Percentiles rank a stretch among this genome's conserved stretches.
Conservation (phyloP, 2,113 vertebrate genomes). For the Talpa occidentalis region DNA sequence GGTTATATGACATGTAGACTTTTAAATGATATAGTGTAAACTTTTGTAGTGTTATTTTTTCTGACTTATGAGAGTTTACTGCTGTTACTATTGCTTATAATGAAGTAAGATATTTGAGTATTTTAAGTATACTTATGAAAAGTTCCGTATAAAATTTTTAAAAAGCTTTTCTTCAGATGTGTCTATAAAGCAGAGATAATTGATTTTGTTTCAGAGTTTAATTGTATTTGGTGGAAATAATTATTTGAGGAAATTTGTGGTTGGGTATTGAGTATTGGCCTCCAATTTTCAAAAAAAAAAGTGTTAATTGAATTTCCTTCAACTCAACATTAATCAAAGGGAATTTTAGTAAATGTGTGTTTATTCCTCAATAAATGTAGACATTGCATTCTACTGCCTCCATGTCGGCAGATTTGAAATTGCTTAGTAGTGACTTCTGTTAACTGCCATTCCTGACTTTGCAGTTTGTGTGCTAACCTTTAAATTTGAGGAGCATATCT, state of each 20-base stretch:
- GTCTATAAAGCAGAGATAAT: conserved; percentile 12
- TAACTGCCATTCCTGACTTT: conserved; percentile 17
- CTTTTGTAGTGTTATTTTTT: conserved; percentile 40
- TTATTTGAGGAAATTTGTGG: conserved; percentile 29
- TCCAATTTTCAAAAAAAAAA: not conserved
- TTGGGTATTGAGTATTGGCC: not conserved
- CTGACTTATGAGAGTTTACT: conserved; percentile 17
- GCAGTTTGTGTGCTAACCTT: not conserved
- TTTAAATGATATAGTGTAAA: conserved; percentile 27
- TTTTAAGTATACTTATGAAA: conserved; percentile 49
- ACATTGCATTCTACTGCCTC: not conserved
- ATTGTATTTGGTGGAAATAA: conserved; percentile 45
- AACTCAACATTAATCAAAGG: not conserved
- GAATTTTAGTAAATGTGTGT: not conserved
- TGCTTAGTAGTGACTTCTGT: not conserved
- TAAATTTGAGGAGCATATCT: conserved; percentile 4
- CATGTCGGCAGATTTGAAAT: conserved; percentile 26
- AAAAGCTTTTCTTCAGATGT: conserved; percentile 26
- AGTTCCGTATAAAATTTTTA: not conserved
- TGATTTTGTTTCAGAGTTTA: conserved; percentile 38
- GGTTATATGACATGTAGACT: conserved; percentile 34
- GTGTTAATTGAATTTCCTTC: not conserved
- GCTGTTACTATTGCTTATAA: not conserved
- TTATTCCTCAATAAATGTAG: not conserved
- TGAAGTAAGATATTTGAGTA: conserved; percentile 45